Evolutionary conservation across 2,888 invertebrate genomes (phyloP).

Genomic region (Argyresthia goedartella): DNA sequence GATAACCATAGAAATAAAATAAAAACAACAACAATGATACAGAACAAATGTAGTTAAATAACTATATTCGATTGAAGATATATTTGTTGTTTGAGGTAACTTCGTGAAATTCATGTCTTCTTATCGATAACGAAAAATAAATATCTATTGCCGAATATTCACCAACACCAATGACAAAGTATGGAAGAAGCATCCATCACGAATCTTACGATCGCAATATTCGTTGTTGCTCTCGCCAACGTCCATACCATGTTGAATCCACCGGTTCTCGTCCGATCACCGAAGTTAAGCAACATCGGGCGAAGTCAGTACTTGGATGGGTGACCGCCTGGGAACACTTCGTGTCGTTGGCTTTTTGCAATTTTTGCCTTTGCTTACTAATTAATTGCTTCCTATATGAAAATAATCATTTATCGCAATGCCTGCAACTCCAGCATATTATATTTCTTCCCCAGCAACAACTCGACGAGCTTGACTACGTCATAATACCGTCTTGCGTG

Average conservation of each 20-base stretch:
- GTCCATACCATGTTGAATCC: constrained; percentile 49
- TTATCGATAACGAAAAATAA: too few relatives aligned
- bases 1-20: too few relatives aligned
- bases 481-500: constrained; percentile 45
- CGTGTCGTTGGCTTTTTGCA: constrained; percentile 15
- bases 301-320: constrained; percentile 30
- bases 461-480: constrained; percentile 48
- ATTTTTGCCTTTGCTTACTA: too few relatives aligned
- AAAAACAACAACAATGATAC: too few relatives aligned
- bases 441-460: constrained; percentile 29
- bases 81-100: too few relatives aligned
- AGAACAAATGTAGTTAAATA: too few relatives aligned
- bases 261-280: constrained; percentile 63
- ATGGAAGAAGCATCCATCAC: too few relatives aligned
- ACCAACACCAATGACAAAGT: too few relatives aligned
- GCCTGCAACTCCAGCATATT: constrained; percentile 31
- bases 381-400: background rate
- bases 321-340: constrained; percentile 21
- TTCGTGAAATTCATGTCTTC: too few relatives aligned
- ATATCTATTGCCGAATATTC: too few relatives aligned
- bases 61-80: too few relatives aligned
- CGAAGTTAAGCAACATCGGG: constrained; percentile 59
- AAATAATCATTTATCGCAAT: constrained; percentile 1
- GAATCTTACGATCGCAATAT: too few relatives aligned
- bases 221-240: constrained; percentile 23